Base-by-base conservation (phyloP, 2,888 invertebrate genomes). In the Philereme vetulata region DNA sequence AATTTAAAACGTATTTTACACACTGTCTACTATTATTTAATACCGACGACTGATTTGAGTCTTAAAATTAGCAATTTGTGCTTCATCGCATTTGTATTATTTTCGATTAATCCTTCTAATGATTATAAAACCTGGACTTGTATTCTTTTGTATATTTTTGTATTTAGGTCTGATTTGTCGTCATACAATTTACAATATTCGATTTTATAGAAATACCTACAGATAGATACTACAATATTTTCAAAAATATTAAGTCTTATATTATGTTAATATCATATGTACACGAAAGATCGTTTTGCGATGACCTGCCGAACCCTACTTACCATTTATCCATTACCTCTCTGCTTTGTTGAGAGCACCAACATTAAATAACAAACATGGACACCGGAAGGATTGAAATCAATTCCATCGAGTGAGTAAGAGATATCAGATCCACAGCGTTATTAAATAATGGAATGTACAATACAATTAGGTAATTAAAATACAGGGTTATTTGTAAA, bases 201-300 rank as follows among this genome's bases (percentile, higher is more conserved):
- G 47, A 73, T 70, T 77, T 77, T 72, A 64, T 40, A 80, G 79
- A 80, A 78, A 81, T 77, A 67, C 49, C 59, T 62, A 68, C 68
- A 72, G 66, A 79, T 75, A 83, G 79, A 77, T 71, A 75, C 83
- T 84, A 85, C 78, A 81, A 81, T 84, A 85, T 75, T 84, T 86
- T 86, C 83, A 85, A 86, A 87, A 87, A 87, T 86, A 87, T 85
- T 63, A 83, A 86, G 79, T 85, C 82, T 85, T 84, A 85, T 74
- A 76, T 76, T 78, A 82, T 74, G 72, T 72, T 72, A 45, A 62
- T 68, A 69, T 68, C 55, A 71, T 66, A 67, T 67, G 63, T 70
- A 70, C 66, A 70, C 43, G 61, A 67, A 70, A 56, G 59, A 59
- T 71, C 45, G 5, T 33, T 45, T 65, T 66, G 62, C 32, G 65